Base-by-base conservation (phyloP, 2,888 invertebrate genomes). In the Leptinotarsa peninsularis region DNA sequence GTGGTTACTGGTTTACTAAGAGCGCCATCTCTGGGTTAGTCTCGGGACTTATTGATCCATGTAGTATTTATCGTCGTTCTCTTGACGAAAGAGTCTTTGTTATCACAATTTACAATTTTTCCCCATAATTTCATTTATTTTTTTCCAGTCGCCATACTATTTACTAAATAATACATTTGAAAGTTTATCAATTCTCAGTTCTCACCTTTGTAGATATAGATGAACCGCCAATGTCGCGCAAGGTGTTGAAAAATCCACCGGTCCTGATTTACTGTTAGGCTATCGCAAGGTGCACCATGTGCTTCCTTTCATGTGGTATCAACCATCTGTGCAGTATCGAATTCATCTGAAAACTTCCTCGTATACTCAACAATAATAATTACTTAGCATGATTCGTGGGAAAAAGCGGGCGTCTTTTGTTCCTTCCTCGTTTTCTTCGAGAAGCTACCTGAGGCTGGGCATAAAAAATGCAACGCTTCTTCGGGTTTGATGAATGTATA, bases 271-370 rank as follows among this genome's bases (percentile, higher is more conserved):
- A 63, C 63, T 63, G 63, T 63, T 63, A 63, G 27, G n/a, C 21
- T n/a, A 63, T 33, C n/a, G 33, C 63, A 27, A 33, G 63, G 15
- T 33, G 43, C n/a, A n/a, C 43, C 63, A 63, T 63, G 27, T 63
- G 63, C 63, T 27, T 63, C 13, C 63, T 58, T 21, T 58, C 13
- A 21, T 33, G 33, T 33, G 33, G 10, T 23, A 63, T 43, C 56
- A 71, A 72, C 75, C 79, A 79, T 79, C 79, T 79, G 79, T 74
- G 67, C 49, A 74, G 74, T 76, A 77, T 77, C 77, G 63, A 75
- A 80, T 78, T 77, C 73, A 50, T 73, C 67, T 67, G 52, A 54
- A 70, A 74, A 77, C 79, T 76, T 75, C 76, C 77, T 77, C 72
- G 33, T 33, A 69, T 74, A 72, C 71, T 69, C 49, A 70, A 74